These are phyloP conservation scores for Pantherophis vulpinus DNA, from an alignment of 2,797 vertebrate genomes.

Conservation along the genomic window DNA sequence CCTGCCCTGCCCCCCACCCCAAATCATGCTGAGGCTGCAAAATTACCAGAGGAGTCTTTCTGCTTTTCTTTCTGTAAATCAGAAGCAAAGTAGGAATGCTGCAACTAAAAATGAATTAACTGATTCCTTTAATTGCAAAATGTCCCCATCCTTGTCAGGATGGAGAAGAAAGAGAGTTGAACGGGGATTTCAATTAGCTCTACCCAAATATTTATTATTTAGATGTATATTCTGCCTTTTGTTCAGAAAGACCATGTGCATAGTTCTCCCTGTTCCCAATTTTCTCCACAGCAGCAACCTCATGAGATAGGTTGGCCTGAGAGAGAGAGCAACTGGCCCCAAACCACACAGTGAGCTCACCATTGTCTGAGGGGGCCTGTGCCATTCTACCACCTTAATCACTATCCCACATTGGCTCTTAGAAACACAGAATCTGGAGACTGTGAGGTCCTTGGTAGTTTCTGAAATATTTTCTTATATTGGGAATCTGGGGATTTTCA, in stretches of 20 bases:
- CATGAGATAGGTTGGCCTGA: neutral
- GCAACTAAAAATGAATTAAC: neutral
- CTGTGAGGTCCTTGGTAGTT: neutral
- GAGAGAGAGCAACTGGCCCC: neutral
- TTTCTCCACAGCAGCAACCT: neutral
- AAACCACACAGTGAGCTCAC: neutral
- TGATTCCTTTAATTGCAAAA: neutral
- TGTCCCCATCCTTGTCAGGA: neutral
- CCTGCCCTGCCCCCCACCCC: neutral
- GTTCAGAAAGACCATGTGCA: neutral
- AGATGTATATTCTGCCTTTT: neutral
- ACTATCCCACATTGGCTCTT: neutral
- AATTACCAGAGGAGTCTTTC: neutral
- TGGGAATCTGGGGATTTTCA: neutral
- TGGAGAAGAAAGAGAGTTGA: neutral
- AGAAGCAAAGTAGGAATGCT: neutral
- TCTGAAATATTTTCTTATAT: neutral
- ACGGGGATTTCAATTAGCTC: neutral
- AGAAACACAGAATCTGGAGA: neutral
- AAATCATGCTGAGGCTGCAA: neutral
- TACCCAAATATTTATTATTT: neutral
- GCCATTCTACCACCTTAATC: neutral
- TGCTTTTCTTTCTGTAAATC: neutral
- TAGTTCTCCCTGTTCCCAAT: neutral
- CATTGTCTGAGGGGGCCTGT: neutral